Conservation (phyloP, 2,113 vertebrate genomes). For the Hipposideros armiger region DNA sequence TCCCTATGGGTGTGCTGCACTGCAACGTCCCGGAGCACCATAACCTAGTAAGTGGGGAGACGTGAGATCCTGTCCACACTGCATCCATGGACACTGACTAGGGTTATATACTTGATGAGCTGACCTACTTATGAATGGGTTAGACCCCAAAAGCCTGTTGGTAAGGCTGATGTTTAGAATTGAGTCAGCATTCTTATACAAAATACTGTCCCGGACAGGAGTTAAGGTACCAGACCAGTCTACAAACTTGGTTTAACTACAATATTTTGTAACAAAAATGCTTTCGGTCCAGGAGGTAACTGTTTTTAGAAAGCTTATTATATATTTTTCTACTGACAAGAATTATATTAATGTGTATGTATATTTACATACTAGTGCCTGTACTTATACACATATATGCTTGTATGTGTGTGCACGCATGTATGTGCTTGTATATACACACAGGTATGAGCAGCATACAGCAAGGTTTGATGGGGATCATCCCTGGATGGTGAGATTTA, state of each 20-base stretch:
- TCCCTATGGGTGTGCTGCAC: constrained; percentile 88
- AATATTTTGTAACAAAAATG: constrained; percentile 23
- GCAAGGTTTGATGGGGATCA: not conserved
- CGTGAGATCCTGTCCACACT: not conserved
- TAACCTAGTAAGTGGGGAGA: constrained; percentile 87
- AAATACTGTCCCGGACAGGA: not conserved
- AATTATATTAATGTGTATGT: not conserved
- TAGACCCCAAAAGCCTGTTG: not conserved
- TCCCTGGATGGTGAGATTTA: not conserved
- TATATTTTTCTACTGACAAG: not conserved
- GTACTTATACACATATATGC: not conserved
- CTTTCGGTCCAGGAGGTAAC: constrained; percentile 35
- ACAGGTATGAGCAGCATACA: not conserved
- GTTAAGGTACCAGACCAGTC: not conserved
- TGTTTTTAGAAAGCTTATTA: not conserved
- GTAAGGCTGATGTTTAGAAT: not conserved
- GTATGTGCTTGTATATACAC: not conserved
- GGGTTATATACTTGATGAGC: not conserved
- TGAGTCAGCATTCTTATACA: not conserved
- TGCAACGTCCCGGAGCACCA: constrained; percentile 91
- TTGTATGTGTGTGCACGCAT: not conserved
- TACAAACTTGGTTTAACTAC: not conserved
- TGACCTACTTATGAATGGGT: not conserved
- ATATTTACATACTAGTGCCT: not conserved
- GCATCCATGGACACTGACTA: not conserved